These are phyloP conservation scores for Rissa tridactyla DNA, from an alignment of 2,113 vertebrate genomes.

Conservation along the genomic window DNA sequence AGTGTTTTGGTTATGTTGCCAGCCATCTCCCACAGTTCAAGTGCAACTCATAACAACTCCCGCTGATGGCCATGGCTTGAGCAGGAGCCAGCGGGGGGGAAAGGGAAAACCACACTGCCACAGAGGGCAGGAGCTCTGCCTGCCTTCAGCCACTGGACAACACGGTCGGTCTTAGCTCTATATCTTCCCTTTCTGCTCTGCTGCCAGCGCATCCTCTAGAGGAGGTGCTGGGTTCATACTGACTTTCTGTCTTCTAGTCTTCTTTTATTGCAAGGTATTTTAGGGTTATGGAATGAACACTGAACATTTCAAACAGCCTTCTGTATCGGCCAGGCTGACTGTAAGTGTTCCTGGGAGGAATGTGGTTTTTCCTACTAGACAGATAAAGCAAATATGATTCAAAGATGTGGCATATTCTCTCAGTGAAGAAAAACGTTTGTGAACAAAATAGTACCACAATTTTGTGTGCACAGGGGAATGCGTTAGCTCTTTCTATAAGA, in stretches of 20 bases:
- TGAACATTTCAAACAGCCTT: not conserved
- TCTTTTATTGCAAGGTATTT: not conserved
- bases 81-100: too few relatives aligned
- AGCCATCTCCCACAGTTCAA: too few relatives aligned
- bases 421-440: not conserved
- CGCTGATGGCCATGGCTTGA: too few relatives aligned
- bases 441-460: not conserved
- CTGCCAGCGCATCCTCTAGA: not conserved
- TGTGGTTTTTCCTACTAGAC: not conserved
- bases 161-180: accelerated
- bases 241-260: not conserved
- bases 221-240: not conserved
- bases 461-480: not conserved
- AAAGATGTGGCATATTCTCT: not conserved
- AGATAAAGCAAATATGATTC: not conserved
- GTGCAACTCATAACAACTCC: too few relatives aligned
- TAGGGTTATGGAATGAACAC: not conserved
- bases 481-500: not conserved
- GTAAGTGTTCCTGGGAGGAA: not conserved
- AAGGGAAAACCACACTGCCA: too few relatives aligned
- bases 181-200: not conserved
- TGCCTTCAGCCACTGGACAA: not conserved
- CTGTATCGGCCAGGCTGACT: not conserved
- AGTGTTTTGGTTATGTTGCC: too few relatives aligned
- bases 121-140: not conserved